These are phyloP conservation scores for Aphidius ervi DNA, from an alignment of 1,140 invertebrate genomes.

Conservation along the genomic window DNA sequence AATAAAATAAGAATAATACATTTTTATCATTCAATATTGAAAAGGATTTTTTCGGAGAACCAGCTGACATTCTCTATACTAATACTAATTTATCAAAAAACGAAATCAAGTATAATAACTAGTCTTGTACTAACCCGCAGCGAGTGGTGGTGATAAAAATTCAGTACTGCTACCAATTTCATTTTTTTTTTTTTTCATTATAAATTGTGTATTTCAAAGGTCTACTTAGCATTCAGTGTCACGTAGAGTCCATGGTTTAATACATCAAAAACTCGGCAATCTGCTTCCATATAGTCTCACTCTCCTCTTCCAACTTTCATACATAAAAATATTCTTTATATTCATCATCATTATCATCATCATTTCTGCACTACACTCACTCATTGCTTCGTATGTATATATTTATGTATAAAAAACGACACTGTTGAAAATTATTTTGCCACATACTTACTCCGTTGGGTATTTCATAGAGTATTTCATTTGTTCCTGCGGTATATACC, in stretches of 20 bases:
- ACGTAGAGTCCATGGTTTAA: conserved; percentile 52
- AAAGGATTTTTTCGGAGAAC: too few species aligned
- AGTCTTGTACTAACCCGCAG: conserved; percentile 23
- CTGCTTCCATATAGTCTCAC: conserved; percentile 21
- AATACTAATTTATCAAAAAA: background rate
- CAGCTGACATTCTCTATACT: background rate
- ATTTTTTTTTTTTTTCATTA: conserved; percentile 28
- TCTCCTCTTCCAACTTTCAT: background rate
- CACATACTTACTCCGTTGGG: background rate
- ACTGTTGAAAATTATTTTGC: conserved; percentile 23
- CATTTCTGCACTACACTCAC: background rate
- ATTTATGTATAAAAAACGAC: background rate
- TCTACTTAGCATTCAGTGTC: conserved; percentile 55
- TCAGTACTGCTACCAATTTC: conserved; percentile 1
- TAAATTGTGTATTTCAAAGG: conserved; percentile 36
- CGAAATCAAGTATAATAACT: background rate
- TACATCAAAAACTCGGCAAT: conserved; percentile 51
- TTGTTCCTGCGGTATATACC: too few species aligned
- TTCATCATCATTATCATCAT: background rate
- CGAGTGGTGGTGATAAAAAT: background rate
- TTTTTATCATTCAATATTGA: too few species aligned
- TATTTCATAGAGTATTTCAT: too few species aligned
- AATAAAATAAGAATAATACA: too few species aligned
- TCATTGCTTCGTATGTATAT: background rate
- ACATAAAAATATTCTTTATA: conserved; percentile 1